Evolutionary conservation across 2,888 invertebrate species (phyloP).

Genomic region (Actias luna): DNA sequence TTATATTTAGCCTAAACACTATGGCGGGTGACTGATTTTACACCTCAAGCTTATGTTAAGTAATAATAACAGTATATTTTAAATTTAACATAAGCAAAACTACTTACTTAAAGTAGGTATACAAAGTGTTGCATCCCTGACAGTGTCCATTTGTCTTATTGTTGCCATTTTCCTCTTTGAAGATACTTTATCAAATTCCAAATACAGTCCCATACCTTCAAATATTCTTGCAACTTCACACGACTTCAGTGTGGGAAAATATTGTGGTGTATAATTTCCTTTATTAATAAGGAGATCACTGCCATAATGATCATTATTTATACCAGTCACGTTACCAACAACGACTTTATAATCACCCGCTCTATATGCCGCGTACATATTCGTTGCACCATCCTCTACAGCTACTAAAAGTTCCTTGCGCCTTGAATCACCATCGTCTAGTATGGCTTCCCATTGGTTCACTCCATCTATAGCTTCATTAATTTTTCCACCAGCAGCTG

Average conservation of each 20-base stretch:
- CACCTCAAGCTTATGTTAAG: not conserved
- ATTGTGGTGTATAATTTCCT: conserved; percentile 50
- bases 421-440: conserved; percentile 64
- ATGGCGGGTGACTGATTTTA: no score
- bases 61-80: not conserved
- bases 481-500: conserved; percentile 60
- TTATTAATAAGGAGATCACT: conserved; percentile 55
- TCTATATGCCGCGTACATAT: conserved; percentile 79
- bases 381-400: conserved; percentile 76
- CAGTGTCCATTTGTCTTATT: conserved; percentile 56
- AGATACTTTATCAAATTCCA: conserved; percentile 49
- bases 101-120: conserved; percentile 64
- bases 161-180: conserved; percentile 51
- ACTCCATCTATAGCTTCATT: conserved; percentile 82
- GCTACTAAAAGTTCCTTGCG: conserved; percentile 82
- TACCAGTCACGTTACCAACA: conserved; percentile 76
- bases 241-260: conserved; percentile 50
- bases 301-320: conserved; percentile 65
- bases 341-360: conserved; percentile 84
- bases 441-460: conserved; percentile 85
- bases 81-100: not conserved
- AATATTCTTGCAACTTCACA: conserved; percentile 57
- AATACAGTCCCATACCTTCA: conserved; percentile 52
- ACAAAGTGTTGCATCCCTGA: conserved; percentile 57
- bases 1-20: no score